Evolutionary conservation across 2,113 vertebrate species (phyloP).

Genomic region (Casuarius casuarius): DNA sequence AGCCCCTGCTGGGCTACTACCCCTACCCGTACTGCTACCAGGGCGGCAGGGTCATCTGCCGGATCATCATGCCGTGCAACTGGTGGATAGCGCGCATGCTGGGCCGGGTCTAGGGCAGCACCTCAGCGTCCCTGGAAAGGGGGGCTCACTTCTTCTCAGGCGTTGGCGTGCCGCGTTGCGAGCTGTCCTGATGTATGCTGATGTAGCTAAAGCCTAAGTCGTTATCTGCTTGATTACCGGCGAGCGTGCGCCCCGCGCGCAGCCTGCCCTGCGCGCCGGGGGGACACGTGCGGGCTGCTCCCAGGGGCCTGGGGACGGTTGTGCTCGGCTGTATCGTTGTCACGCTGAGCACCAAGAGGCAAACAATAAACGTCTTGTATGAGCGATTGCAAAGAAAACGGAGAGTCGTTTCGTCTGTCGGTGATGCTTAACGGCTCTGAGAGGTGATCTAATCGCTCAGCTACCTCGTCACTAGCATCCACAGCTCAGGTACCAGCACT

Average conservation of each 20-base stretch:
- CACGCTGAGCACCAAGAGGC: neutral
- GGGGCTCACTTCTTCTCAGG: neutral
- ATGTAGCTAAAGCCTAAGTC: neutral
- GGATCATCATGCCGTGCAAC: slow-evolving; percentile 96
- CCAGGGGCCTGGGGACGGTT: neutral
- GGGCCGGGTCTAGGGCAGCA: slow-evolving; percentile 83
- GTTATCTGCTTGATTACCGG: neutral
- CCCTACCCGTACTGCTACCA: slow-evolving; percentile 96
- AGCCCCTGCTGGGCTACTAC: slow-evolving; percentile 91
- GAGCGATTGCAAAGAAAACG: slow-evolving; percentile 63
- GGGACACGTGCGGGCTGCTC: neutral
- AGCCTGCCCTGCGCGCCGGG: no score
- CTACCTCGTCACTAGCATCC: neutral
- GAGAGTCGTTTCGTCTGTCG: slow-evolving; percentile 12
- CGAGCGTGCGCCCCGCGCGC: accelerated
- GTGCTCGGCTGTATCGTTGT: accelerated
- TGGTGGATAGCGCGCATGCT: slow-evolving; percentile 98
- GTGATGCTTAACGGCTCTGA: slow-evolving; percentile 33
- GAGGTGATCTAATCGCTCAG: slow-evolving; percentile 21
- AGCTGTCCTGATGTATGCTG: accelerated
- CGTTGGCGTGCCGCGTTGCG: accelerated
- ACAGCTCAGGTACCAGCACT: neutral
- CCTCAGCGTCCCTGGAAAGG: neutral
- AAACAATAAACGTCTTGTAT: slow-evolving; percentile 59
- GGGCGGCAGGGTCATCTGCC: slow-evolving; percentile 92